These are phyloP conservation scores for Sialia sialis DNA, from an alignment of 2,113 vertebrate genomes.

Conservation along the genomic window DNA sequence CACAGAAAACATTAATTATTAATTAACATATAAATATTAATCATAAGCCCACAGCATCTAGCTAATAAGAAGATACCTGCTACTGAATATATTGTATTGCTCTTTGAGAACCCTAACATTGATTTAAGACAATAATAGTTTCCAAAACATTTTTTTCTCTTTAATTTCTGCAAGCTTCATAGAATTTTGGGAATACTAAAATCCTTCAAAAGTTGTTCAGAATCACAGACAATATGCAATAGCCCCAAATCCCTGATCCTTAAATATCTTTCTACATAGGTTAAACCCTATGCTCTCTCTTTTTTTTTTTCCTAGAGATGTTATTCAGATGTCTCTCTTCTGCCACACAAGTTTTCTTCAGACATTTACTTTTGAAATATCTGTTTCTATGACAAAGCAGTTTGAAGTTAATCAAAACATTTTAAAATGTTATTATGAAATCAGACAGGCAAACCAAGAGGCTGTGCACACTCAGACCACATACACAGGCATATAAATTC, in stretches of 20 bases:
- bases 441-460: neutral
- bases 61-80: neutral
- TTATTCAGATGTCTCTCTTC: neutral
- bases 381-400: neutral
- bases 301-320: neutral
- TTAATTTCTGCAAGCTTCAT: neutral
- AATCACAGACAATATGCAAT: neutral
- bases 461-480: neutral
- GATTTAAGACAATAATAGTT: neutral
- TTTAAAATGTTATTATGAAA: neutral
- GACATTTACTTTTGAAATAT: neutral
- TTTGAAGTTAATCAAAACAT: neutral
- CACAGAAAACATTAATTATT: neutral
- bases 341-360: neutral
- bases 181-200: neutral
- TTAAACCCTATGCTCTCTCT: neutral
- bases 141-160: neutral
- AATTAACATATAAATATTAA: neutral
- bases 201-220: neutral
- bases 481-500: neutral
- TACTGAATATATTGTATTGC: neutral
- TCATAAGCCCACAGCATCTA: neutral
- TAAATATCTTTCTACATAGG: neutral
- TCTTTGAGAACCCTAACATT: neutral
- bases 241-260: neutral